Evolutionary conservation across 2,888 invertebrate genomes (phyloP).

Genomic region (Argyresthia albistria): DNA sequence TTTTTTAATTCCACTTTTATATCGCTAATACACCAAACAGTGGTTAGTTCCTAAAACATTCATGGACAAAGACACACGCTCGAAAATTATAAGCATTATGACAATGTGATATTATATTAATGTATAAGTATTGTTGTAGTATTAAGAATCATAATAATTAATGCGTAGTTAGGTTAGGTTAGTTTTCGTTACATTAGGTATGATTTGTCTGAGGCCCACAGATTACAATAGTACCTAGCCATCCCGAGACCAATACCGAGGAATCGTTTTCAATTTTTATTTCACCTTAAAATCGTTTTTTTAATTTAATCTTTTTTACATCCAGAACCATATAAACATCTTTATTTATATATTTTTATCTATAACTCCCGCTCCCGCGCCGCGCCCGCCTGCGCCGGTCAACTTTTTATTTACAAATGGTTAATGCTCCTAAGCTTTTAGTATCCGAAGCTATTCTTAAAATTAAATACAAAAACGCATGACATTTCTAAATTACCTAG

Average conservation of each 20-base stretch:
- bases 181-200: constrained; percentile 48
- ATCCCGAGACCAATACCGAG: constrained; percentile 67
- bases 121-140: constrained; percentile 66
- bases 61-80: constrained; percentile 73
- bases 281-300: constrained; percentile 54
- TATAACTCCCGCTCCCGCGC: constrained; percentile 50
- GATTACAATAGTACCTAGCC: constrained; percentile 70
- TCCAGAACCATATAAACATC: constrained; percentile 74
- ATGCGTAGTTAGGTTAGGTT: constrained; percentile 67
- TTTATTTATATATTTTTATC: constrained; percentile 71
- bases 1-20: constrained; percentile 38
- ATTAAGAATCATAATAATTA: constrained; percentile 67
- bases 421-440: constrained; percentile 79
- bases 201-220: constrained; percentile 62
- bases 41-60: constrained; percentile 66
- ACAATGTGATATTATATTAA: constrained; percentile 71
- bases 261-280: constrained; percentile 50
- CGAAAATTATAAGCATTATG: constrained; percentile 73
- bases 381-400: constrained; percentile 35
- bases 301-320: constrained; percentile 67
- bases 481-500: constrained; percentile 71
- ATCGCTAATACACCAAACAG: constrained; percentile 67
- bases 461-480: constrained; percentile 74
- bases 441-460: constrained; percentile 75
- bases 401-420: constrained; percentile 78